phyloP scores from a whole-genome alignment of 2,797 vertebrate species.

The Notoglanidium macrostoma region DNA sequence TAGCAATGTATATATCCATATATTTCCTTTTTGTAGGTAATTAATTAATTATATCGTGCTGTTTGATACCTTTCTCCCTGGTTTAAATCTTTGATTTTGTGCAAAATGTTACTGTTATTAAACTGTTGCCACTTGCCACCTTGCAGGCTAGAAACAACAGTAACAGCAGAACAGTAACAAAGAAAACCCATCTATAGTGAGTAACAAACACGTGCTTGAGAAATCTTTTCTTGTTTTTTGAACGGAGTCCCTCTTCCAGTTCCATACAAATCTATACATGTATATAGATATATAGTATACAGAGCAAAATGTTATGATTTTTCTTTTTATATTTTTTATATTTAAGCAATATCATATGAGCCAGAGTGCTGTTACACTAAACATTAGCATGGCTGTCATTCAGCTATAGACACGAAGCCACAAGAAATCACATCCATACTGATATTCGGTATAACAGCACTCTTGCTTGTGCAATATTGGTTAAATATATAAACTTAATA shows the following conservation, averaged over 20 bases:
- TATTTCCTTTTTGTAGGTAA: not conserved
- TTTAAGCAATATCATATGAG: not conserved
- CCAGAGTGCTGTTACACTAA: not conserved
- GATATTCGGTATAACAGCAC: not conserved
- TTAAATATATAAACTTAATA: not conserved
- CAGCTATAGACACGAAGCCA: not conserved
- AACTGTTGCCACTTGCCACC: not conserved
- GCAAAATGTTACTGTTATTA: not conserved
- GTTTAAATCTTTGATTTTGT: not conserved
- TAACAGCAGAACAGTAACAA: not conserved
- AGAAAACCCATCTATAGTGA: not conserved
- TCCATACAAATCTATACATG: not conserved
- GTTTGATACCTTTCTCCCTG: not conserved
- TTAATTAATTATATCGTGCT: not conserved
- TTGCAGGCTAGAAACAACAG: not conserved
- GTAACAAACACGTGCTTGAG: not conserved
- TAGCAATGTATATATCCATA: not conserved
- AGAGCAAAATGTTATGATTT: not conserved
- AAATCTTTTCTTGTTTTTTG: conserved; percentile 11
- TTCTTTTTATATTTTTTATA: not conserved
- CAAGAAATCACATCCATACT: not conserved
- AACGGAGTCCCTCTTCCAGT: not conserved
- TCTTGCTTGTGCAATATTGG: not conserved
- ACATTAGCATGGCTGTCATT: not conserved
- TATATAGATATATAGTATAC: not conserved